Evolutionary conservation across 2,797 vertebrate species (phyloP).

Genomic region (Phalanger gymnotis): DNA sequence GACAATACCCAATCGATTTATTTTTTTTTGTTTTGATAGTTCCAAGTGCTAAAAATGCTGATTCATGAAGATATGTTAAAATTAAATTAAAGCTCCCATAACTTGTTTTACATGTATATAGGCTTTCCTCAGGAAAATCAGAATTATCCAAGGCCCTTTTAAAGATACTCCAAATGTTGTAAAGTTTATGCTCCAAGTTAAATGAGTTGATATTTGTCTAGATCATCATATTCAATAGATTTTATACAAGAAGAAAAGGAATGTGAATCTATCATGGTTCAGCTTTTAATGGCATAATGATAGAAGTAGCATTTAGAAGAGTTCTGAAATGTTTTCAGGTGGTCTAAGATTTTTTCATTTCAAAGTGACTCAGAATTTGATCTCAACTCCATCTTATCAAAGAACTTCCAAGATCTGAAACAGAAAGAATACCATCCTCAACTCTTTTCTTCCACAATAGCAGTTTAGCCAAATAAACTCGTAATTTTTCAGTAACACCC

Average conservation of each 20-base stretch:
- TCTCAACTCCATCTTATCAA: not conserved
- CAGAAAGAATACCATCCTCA: not conserved
- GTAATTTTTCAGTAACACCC: not conserved
- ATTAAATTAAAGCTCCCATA: not conserved
- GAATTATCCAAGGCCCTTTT: not conserved
- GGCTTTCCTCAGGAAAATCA: not conserved
- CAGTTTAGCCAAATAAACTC: not conserved
- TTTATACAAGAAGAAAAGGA: not conserved
- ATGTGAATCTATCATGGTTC: not conserved
- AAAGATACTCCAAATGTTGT: not conserved
- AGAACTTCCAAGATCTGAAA: not conserved
- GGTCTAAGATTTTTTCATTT: not conserved
- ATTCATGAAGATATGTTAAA: not conserved
- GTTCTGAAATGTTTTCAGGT: not conserved
- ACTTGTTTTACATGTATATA: not conserved
- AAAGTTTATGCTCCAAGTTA: not conserved
- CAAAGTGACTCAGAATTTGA: not conserved
- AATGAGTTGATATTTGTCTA: not conserved
- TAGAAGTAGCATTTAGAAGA: not conserved
- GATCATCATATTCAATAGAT: not conserved
- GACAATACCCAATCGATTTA: not conserved
- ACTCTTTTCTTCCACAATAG: not conserved
- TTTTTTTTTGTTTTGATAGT: not conserved
- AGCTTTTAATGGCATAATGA: not conserved
- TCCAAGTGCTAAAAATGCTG: not conserved